Conservation (phyloP, 2,113 vertebrate genomes). For the Copsychus sechellarum region DNA sequence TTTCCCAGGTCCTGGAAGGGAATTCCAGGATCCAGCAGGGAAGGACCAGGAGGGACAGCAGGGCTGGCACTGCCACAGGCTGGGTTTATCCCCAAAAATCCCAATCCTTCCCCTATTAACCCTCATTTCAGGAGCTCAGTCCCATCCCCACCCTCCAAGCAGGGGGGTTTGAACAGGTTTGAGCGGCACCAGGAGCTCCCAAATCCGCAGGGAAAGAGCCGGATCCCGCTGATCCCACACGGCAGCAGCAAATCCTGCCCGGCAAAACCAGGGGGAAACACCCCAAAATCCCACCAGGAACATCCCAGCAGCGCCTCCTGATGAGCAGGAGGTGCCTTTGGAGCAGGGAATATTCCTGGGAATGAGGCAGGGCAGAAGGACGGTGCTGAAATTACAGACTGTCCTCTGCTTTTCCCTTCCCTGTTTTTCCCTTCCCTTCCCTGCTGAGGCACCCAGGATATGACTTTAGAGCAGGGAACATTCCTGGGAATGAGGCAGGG, state of each 20-base stretch:
- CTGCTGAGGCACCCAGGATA: too few relatives aligned
- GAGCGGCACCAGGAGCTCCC: not conserved
- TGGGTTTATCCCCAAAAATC: not conserved
- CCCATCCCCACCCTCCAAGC: not conserved
- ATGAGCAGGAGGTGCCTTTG: not conserved
- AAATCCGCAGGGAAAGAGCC: not conserved
- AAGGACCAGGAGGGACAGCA: not conserved
- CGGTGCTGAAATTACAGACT: too few relatives aligned
- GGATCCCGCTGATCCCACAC: not conserved
- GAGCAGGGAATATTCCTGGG: too few relatives aligned
- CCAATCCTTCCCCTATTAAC: fast-evolving
- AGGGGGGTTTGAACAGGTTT: fast-evolving
- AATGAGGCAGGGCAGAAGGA: too few relatives aligned
- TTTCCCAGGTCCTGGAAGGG: not conserved
- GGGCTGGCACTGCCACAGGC: not conserved
- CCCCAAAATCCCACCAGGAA: not conserved
- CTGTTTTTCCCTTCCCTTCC: too few relatives aligned
- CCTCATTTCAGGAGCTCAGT: not conserved
- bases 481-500: too few relatives aligned
- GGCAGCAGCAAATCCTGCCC: not conserved
- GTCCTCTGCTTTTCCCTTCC: too few relatives aligned
- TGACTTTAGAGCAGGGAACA: too few relatives aligned
- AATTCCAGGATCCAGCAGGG: not conserved
- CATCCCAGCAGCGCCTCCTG: too few relatives aligned
- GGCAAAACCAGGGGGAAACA: not conserved